Percentiles rank a stretch among this genome's conserved stretches.
These are phyloP conservation scores for Kuschelorhynchus macadamiae DNA, from an alignment of 2,888 invertebrate genomes.

Conservation along the genomic window DNA sequence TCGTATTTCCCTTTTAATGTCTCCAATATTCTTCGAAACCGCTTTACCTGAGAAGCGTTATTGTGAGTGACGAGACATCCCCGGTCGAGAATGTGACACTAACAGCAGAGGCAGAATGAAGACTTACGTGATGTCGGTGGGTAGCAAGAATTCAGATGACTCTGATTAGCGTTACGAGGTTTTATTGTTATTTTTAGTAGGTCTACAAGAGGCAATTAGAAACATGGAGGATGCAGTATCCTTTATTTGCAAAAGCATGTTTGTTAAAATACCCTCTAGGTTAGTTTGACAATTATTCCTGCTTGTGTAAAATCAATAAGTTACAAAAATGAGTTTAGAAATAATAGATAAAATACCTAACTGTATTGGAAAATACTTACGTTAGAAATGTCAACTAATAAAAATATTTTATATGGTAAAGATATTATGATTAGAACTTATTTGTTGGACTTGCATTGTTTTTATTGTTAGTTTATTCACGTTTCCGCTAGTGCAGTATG, in stretches of 20 bases:
- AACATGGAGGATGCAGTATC: slow-evolving; percentile 7
- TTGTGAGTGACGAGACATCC: slow-evolving; percentile 50
- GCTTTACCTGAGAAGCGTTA: slow-evolving; percentile 51
- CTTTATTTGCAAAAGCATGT: background rate
- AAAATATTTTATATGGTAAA: no score
- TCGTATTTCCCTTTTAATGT: slow-evolving; percentile 45
- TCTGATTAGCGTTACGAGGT: slow-evolving; percentile 47
- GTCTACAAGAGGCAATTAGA: slow-evolving; percentile 53
- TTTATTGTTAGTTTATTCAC: no score
- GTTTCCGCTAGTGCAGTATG: no score
- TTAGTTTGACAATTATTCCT: background rate
- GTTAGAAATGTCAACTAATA: no score
- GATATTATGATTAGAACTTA: no score
- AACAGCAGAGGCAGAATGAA: slow-evolving; percentile 46
- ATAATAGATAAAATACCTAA: no score
- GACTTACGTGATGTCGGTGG: slow-evolving; percentile 43
- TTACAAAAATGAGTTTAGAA: no score
- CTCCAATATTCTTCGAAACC: slow-evolving; percentile 50
- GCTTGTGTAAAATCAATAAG: background rate
- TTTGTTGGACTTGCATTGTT: no score
- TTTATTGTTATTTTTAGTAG: slow-evolving; percentile 56
- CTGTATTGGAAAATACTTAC: no score
- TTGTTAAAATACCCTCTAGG: background rate
- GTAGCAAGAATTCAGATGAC: slow-evolving; percentile 46
- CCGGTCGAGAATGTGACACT: slow-evolving; percentile 50